These are phyloP conservation scores for Catotricha subobsoleta DNA, from an alignment of 2,888 invertebrate species.

Conservation along the genomic window DNA sequence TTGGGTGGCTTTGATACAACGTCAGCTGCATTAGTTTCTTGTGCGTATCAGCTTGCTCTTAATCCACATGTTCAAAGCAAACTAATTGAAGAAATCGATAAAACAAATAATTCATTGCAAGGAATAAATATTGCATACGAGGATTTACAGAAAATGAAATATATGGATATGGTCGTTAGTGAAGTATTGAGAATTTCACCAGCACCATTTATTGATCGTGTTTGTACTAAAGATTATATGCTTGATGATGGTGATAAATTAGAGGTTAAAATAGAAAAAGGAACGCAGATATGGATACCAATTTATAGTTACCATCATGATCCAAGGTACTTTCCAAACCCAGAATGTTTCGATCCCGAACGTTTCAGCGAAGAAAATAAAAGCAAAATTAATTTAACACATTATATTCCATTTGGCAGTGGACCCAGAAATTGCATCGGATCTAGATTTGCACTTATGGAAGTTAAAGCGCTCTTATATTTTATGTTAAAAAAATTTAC, in stretches of 20 bases:
- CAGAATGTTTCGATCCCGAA: conserved; percentile 26
- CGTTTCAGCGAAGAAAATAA: conserved; percentile 22
- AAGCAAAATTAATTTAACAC: conserved; percentile 17
- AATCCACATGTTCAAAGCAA: conserved; percentile 6
- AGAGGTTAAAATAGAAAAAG: not conserved
- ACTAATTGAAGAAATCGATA: not conserved
- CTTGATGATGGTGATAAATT: not conserved
- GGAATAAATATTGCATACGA: not conserved
- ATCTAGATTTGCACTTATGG: conserved; percentile 10
- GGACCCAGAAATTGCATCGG: conserved; percentile 25
- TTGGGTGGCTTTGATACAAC: conserved; percentile 4
- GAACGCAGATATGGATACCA: conserved; percentile 17
- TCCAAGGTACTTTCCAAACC: conserved; percentile 22
- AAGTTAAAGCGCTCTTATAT: conserved; percentile 9
- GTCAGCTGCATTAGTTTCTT: not conserved
- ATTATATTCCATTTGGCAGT: conserved; percentile 24
- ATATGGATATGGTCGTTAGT: conserved; percentile 10
- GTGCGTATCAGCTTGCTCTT: conserved; percentile 3
- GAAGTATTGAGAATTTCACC: conserved; percentile 18
- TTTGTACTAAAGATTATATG: not conserved
- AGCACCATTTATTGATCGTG: conserved; percentile 3
- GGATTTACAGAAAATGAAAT: not conserved
- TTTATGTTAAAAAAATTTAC: conserved; percentile 8
- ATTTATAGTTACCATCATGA: conserved; percentile 23
- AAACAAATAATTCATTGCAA: not conserved